phyloP scores from a whole-genome alignment of 2,888 invertebrate species.

The Pristionchus arcanus region DNA sequence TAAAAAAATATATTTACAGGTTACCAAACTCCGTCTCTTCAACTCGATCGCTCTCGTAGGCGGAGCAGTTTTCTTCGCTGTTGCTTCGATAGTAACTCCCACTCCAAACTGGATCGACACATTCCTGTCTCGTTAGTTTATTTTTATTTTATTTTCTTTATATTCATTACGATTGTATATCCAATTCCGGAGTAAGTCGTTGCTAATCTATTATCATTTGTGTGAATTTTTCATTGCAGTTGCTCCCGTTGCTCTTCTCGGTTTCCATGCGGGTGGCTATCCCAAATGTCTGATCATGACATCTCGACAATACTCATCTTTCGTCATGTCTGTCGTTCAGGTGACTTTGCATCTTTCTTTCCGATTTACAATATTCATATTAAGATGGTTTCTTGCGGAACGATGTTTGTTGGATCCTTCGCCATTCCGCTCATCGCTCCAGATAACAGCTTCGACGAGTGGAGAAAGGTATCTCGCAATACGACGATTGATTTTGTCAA shows the following conservation, averaged over 20 bases:
- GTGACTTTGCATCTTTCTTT: slow-evolving; percentile 50
- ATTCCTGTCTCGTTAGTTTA: background rate
- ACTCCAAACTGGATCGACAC: slow-evolving; percentile 20
- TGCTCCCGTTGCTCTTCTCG: slow-evolving; percentile 67
- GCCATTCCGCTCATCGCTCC: slow-evolving; percentile 68
- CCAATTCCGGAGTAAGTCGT: background rate
- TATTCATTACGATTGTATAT: no score
- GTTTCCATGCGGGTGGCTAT: slow-evolving; percentile 73
- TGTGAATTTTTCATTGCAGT: slow-evolving; percentile 58
- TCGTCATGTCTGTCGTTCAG: slow-evolving; percentile 72
- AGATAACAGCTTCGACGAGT: slow-evolving; percentile 66
- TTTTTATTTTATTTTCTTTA: no score
- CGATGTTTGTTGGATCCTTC: slow-evolving; percentile 67
- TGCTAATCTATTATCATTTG: background rate
- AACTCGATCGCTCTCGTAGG: slow-evolving; percentile 49
- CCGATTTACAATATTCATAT: background rate
- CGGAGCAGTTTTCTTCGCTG: slow-evolving; percentile 38
- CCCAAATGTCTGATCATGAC: slow-evolving; percentile 70
- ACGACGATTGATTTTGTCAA: no score
- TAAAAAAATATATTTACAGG: background rate
- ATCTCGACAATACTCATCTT: slow-evolving; percentile 68
- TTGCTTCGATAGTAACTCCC: slow-evolving; percentile 25
- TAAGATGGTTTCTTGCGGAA: slow-evolving; percentile 54
- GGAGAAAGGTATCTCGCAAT: slow-evolving; percentile 56
- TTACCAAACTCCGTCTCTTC: slow-evolving; percentile 39